Base-by-base conservation (phyloP, 2,888 invertebrate species). In the Theretra japonica region DNA sequence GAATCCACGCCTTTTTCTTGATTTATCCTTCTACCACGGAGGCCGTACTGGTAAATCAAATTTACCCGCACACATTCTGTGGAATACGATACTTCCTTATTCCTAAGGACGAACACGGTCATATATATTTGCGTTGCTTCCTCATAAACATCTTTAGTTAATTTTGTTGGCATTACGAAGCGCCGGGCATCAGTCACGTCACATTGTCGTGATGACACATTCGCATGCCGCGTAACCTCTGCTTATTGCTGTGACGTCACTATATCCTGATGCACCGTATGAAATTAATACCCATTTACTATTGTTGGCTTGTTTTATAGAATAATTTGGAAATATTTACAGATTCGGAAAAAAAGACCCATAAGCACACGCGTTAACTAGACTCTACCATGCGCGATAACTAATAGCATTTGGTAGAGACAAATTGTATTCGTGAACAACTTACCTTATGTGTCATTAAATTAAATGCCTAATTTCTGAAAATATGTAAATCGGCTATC, bases 151-250 rank as follows among this genome's bases (percentile, higher is more conserved):
- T 25, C 25, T 25, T 25, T 23, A 21, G 57, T 58, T 58, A 8
- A 58, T 58, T 58, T 58, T 23, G 58, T 58, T 17, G 53, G 25
- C 58, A 58, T 58, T 58, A 58, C 25, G 53, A 7, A 41, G 57
- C 23, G 23, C 4, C 15, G 23, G 25, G 25, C 58, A 25, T 23
- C 17, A 15, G 21, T 58, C 25, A 58, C 58, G 58, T 58, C 58
- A 23, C 25, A 58, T 58, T 58, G 21, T 56, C 8, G 57, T 57
- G 23, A 58, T 58, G 58, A 58, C 58, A 58, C 58, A 58, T 6
- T 4, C 25, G 58, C 17, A 5, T 23, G 11, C 25, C 17, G 17
- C 25, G 25, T 58, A 58, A 58, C 17, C 58, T 58, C 11, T 58
- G 17, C 23, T 58, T 11, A n/a, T 53, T 53, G 53, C 53, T 25